Base-by-base conservation (phyloP, 2,113 vertebrate species). In the Oenanthe melanoleuca region DNA sequence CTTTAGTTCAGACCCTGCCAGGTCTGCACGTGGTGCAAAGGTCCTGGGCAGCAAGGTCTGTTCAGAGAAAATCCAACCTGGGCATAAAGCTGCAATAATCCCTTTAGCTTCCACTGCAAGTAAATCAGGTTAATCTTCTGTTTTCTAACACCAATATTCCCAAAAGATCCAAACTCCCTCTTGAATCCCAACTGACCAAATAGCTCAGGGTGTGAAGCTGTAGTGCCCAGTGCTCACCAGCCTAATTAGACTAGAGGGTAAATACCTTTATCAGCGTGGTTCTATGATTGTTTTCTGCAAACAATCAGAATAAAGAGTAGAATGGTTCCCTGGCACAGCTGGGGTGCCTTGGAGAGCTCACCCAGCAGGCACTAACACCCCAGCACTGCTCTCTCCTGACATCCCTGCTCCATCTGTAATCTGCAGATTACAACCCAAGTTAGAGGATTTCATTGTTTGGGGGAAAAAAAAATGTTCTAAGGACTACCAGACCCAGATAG, bases 351-450 rank as follows among this genome's bases (percentile, higher is more conserved):
- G 40, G 44, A 73, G 31, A 78, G 37, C 29, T 40, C 73, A 60
- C 40, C 40, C 40, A 47, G 63, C 5, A 24, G 71, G 47, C 28
- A 44, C 14, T 0, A 8, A 4, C 52, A 37, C 0, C n/a, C 42
- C 22, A 37, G 57, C 19, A 13, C 57, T 59, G 38, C 40, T 80
- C 49, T 23, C 25, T 55, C 53, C 53, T 28, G 25, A 26, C 34
- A 52, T 3, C 34, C 8, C 38, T 67, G 33, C 22, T 23, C 31
- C n/a, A 8, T 3, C 6, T 37, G 34, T 37, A 37, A 37, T 9
- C 26, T 26, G 6, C 0, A 10, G 20, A 8, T 3, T 7, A 19
- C 50, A 82, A 38, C 3, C 8, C 4, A 1, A 8, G 7, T 14
- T 72, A 44, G 37, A 61, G 40, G 22, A 86, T 31, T 53, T 61